Evolutionary conservation across 2,113 vertebrate species (phyloP).

Genomic region (Noctilio leporinus): DNA sequence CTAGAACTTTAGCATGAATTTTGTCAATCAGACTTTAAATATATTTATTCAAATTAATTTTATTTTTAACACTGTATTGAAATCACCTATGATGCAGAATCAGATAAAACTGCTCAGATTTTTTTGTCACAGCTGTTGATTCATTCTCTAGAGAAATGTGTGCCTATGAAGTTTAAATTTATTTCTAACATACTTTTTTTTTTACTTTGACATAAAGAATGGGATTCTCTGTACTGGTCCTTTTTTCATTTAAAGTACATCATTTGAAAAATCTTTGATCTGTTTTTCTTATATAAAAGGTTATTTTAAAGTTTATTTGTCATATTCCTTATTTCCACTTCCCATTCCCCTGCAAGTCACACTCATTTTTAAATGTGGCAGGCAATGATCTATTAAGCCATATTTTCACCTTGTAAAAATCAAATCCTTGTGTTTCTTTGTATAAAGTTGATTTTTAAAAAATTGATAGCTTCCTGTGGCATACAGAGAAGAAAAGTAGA

Average conservation of each 20-base stretch:
- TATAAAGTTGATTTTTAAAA: not conserved
- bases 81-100: not conserved
- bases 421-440: not conserved
- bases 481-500: not conserved
- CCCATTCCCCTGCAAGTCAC: not conserved
- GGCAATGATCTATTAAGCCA: not conserved
- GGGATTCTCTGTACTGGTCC: not conserved
- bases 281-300: not conserved
- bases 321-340: not conserved
- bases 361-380: not conserved
- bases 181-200: not conserved
- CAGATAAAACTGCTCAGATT: not conserved
- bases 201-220: not conserved
- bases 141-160: not conserved
- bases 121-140: not conserved
- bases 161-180: not conserved
- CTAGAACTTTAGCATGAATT: not conserved
- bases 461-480: not conserved
- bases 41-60: not conserved
- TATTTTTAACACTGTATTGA: not conserved
- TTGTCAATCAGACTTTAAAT: not conserved
- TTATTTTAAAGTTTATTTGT: not conserved
- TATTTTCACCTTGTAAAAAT: not conserved
- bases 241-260: not conserved
- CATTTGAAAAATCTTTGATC: not conserved